Conservation (phyloP, 2,797 vertebrate genomes). For the Gypaetus barbatus region DNA sequence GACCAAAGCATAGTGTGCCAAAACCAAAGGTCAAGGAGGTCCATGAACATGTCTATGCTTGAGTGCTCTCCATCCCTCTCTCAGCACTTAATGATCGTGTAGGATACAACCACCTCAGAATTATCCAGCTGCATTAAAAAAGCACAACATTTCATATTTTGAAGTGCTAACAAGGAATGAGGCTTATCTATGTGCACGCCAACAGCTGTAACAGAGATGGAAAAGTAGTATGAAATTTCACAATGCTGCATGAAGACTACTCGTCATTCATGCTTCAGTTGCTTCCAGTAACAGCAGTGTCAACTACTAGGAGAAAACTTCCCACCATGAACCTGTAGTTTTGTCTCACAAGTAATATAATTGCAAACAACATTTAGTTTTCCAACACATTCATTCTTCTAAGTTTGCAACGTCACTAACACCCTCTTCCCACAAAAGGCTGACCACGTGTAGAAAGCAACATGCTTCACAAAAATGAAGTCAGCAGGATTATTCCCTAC, state of each 20-base stretch:
- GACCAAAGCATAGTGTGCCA: not conserved
- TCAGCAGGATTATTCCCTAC: not conserved
- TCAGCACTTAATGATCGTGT: accelerated
- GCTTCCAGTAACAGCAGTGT: not conserved
- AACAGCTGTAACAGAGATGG: not conserved
- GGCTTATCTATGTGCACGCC: not conserved
- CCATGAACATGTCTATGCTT: not conserved
- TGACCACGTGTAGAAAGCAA: not conserved
- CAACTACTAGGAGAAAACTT: not conserved
- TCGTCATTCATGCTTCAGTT: not conserved
- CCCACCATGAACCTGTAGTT: accelerated
- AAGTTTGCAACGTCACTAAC: not conserved
- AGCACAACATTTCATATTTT: not conserved
- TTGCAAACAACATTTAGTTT: not conserved
- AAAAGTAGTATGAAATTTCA: not conserved
- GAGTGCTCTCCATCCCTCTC: not conserved
- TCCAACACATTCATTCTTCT: not conserved
- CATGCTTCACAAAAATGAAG: not conserved
- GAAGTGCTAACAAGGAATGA: not conserved
- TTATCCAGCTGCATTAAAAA: not conserved
- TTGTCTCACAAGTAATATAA: not conserved
- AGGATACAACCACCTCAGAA: not conserved
- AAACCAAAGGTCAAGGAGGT: not conserved
- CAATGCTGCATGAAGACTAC: not conserved
- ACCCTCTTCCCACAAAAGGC: not conserved